Evolutionary conservation across 1,140 invertebrate genomes (phyloP), one percentile per base, ranked within the genome.

Genomic region (Druon quercuslanigerum): DNA sequence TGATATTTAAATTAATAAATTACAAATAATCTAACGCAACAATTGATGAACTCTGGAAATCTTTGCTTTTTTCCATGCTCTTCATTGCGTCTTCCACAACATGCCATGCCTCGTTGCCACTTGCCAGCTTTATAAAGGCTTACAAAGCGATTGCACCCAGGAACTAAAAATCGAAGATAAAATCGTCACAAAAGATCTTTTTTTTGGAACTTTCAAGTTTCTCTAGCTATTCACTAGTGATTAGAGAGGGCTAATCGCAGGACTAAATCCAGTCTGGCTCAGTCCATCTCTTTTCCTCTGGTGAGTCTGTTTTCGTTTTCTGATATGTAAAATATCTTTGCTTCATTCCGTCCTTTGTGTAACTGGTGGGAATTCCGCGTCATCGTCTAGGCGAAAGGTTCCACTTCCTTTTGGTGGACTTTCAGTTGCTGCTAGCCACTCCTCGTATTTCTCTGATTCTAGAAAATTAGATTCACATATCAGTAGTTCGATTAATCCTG

Each of bases 311-410:
- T 33, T 33, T 66, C 40, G 60, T 16, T n/a, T 72, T 77, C 73
- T 77, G 76, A 77, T 77, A 77, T 77, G 76, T 56, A 51, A 52
- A 33, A 20, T 25, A 33, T 54, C 14, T 14, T 71, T 52, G 12
- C 33, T 79, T 93, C 90, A 94, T 86, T 94, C 94, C 79, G 92
- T 93, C 82, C 94, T 94, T 84, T 95, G 94, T 12, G 93, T 94
- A 66, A 97, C 94, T 78, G 96, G 96, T 79, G 96, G 96, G 92
- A 97, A 97, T 90, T 97, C 96, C 73, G 93, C 92, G 74, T 96
- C 96, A 90, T 97, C 96, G 86, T 96, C 94, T 86, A 97, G 92
- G 85, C 95, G 94, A 88, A 96, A 94, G 20, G 87, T 83, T 52
- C 85, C 90, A 73, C 92, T 90, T 74, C 93, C 92, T 81, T 94